phyloP scores from a whole-genome alignment of 37 sponge, comb jelly and placozoan genomes.

The Eunapius fragilis region DNA sequence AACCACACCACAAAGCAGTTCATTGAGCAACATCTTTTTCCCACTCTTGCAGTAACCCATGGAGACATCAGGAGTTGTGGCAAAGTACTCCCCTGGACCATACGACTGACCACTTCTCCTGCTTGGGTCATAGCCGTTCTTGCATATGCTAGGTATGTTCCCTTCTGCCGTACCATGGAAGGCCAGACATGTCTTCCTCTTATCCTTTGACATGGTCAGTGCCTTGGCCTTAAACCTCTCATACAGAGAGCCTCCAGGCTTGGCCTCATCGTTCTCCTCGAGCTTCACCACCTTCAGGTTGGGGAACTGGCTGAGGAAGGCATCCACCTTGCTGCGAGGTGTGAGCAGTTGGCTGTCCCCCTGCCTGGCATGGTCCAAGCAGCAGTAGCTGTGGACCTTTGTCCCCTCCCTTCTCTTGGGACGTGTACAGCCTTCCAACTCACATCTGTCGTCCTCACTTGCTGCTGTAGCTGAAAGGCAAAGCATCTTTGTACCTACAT shows the following conservation, averaged over 20 bases:
- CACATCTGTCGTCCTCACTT: slow-evolving; percentile 59
- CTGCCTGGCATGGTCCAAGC: slow-evolving; percentile 56
- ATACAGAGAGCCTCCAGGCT: slow-evolving; percentile 69
- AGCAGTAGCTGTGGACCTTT: slow-evolving; percentile 66
- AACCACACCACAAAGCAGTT: slow-evolving; percentile 65
- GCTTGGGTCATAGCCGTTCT: slow-evolving; percentile 67
- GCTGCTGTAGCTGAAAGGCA: slow-evolving; percentile 33
- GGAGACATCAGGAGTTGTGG: slow-evolving; percentile 55
- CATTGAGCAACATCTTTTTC: slow-evolving; percentile 80
- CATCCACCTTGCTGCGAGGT: slow-evolving; percentile 40
- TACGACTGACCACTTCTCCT: slow-evolving; percentile 67
- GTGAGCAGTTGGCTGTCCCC: slow-evolving; percentile 62
- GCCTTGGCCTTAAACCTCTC: slow-evolving; percentile 47
- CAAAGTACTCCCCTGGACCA: slow-evolving; percentile 88
- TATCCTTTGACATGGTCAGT: slow-evolving; percentile 34
- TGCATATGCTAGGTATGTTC: slow-evolving; percentile 76
- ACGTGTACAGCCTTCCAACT: slow-evolving; percentile 57
- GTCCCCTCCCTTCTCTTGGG: slow-evolving; percentile 38
- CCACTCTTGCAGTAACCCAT: slow-evolving; percentile 64
- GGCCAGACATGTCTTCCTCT: slow-evolving; percentile 74
- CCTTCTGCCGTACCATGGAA: slow-evolving; percentile 76
- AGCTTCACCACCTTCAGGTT: slow-evolving; percentile 50
- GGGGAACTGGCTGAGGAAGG: slow-evolving; percentile 53
- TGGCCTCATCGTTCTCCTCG: slow-evolving; percentile 73
- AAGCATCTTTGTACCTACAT: not conserved